Evolutionary conservation across 1,140 invertebrate species (phyloP).

Genomic region (Drosophila mojavensis): DNA sequence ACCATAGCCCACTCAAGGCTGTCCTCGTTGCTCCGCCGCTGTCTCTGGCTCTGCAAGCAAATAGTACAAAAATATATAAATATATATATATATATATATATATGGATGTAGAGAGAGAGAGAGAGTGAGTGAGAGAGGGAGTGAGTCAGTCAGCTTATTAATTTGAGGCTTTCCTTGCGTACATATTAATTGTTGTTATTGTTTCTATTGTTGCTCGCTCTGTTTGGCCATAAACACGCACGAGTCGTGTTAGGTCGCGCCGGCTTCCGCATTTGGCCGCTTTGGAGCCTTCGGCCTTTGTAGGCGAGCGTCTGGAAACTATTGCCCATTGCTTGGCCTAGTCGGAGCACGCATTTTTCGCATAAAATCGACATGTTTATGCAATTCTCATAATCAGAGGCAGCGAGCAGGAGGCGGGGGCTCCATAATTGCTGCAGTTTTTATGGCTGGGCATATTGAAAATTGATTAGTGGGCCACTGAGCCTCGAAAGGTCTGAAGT

Average conservation of each 20-base stretch:
- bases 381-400: constrained; percentile 45
- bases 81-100: too few species aligned
- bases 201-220: constrained; percentile 30
- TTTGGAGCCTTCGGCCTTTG: too few species aligned
- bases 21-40: background rate
- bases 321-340: background rate
- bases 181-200: constrained; percentile 74
- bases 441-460: constrained; percentile 36
- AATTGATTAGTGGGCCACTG: too few species aligned
- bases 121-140: constrained; percentile 13
- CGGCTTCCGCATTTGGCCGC: constrained; percentile 61
- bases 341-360: constrained; percentile 71
- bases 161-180: constrained; percentile 60
- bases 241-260: constrained; percentile 72
- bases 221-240: constrained; percentile 71
- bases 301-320: background rate
- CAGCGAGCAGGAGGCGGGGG: background rate
- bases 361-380: constrained; percentile 80
- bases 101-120: background rate
- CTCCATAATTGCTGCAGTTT: constrained; percentile 45
- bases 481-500: too few species aligned
- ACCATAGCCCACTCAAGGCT: constrained; percentile 29
- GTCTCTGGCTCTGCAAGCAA: constrained; percentile 24
- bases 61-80: background rate
- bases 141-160: constrained; percentile 60